Evolutionary conservation across 2,797 vertebrate genomes (phyloP).

Genomic region (Centroberyx gerrardi): DNA sequence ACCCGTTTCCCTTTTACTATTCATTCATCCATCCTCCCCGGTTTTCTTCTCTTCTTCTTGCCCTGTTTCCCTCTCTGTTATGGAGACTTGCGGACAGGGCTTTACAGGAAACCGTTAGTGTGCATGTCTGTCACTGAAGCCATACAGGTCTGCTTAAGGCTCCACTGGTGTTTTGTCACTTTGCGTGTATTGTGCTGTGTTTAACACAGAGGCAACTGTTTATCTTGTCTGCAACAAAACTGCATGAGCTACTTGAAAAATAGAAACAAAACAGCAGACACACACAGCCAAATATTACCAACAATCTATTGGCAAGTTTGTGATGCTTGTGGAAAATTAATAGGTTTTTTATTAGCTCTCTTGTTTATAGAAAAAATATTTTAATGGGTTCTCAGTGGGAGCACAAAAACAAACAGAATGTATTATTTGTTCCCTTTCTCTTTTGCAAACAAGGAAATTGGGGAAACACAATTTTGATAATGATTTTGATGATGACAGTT

Average conservation of each 20-base stretch:
- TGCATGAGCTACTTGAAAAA: slow-evolving; percentile 16
- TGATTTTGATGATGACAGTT: slow-evolving; percentile 33
- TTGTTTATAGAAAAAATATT: slow-evolving; percentile 54
- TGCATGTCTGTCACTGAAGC: slow-evolving; percentile 26
- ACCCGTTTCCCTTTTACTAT: slow-evolving; percentile 12
- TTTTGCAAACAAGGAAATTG: slow-evolving; percentile 48
- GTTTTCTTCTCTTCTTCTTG: background rate
- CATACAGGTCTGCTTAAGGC: background rate
- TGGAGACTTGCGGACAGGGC: background rate
- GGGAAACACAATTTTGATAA: slow-evolving; percentile 36
- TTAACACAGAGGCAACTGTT: no score
- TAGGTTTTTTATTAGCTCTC: slow-evolving; percentile 46
- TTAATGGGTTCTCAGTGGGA: slow-evolving; percentile 48
- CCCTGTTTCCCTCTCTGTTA: background rate
- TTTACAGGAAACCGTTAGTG: background rate
- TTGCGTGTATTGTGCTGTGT: background rate
- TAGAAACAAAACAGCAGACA: slow-evolving; percentile 33
- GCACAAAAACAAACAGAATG: slow-evolving; percentile 34
- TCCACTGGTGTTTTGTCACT: slow-evolving; percentile 6
- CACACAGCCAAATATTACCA: slow-evolving; percentile 29
- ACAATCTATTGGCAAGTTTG: slow-evolving; percentile 39
- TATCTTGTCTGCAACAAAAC: slow-evolving; percentile 23
- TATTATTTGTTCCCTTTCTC: slow-evolving; percentile 41
- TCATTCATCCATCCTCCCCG: background rate
- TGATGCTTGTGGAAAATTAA: slow-evolving; percentile 50